Evolutionary conservation across 2,113 vertebrate species (phyloP).

Genomic region (Lagenorhynchus albirostris): DNA sequence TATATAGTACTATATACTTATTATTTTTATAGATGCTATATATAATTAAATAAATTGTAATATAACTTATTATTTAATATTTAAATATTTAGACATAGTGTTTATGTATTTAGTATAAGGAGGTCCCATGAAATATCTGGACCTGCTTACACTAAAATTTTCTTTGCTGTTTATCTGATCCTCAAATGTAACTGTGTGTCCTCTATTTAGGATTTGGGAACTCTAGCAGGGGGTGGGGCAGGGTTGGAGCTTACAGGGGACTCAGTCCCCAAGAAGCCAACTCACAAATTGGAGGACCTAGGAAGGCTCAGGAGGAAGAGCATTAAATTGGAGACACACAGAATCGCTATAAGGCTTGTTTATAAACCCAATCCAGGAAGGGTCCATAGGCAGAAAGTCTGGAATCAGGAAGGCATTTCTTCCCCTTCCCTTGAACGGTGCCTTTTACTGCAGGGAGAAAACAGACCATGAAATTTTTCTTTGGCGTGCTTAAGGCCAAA

Average conservation of each 20-base stretch:
- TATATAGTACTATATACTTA: background rate
- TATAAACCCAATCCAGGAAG: background rate
- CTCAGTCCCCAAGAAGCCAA: accelerated
- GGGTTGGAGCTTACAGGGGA: background rate
- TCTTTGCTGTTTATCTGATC: background rate
- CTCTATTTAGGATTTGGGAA: background rate
- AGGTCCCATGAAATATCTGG: no score
- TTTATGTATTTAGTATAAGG: background rate
- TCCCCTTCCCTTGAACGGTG: background rate
- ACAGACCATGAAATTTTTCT: background rate
- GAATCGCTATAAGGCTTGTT: background rate
- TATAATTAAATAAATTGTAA: background rate
- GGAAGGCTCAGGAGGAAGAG: background rate
- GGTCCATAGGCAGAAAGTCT: background rate
- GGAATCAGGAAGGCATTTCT: background rate
- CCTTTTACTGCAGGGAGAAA: background rate
- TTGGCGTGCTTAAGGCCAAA: background rate
- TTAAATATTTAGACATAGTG: background rate
- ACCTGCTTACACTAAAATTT: background rate
- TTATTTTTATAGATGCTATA: background rate
- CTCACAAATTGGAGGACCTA: background rate
- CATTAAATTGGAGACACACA: background rate
- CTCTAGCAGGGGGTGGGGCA: background rate
- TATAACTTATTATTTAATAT: background rate
- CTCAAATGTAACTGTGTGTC: accelerated